Conservation (phyloP, 2,888 invertebrate species). For the Drosophila macrospina region DNA sequence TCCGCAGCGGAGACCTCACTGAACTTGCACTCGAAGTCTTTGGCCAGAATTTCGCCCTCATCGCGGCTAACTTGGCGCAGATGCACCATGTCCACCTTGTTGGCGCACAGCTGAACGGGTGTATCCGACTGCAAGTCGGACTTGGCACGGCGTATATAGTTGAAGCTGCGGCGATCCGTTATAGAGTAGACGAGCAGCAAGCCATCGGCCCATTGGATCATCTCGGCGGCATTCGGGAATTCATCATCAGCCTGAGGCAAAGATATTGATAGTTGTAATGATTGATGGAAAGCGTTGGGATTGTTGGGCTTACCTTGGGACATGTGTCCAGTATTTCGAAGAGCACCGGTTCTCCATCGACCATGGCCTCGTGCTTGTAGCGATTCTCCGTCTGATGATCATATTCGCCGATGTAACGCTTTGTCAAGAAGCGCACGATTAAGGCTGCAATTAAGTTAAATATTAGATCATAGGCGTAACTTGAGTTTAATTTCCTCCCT, state of each 20-base stretch:
- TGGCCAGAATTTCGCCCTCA: constrained; percentile 94
- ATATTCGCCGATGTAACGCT: constrained; percentile 97
- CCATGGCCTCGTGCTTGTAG: constrained; percentile 95
- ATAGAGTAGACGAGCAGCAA: constrained; percentile 95
- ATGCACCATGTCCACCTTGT: constrained; percentile 96
- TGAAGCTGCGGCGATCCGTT: constrained; percentile 93
- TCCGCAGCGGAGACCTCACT: constrained; percentile 95
- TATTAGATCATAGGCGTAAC: constrained; percentile 18
- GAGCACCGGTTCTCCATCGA: constrained; percentile 94
- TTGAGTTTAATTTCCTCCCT: constrained; percentile 48
- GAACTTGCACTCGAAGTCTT: constrained; percentile 95
- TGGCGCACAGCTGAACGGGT: constrained; percentile 94
- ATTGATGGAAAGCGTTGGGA: background rate
- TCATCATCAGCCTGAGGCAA: constrained; percentile 89
- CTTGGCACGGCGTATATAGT: constrained; percentile 91
- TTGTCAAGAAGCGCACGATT: constrained; percentile 96
- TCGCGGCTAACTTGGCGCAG: constrained; percentile 94
- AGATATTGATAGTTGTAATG: background rate
- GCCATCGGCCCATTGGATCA: constrained; percentile 96
- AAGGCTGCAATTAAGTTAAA: constrained; percentile 88
- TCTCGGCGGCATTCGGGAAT: constrained; percentile 89
- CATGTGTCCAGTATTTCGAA: constrained; percentile 97
- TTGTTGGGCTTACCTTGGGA: constrained; percentile 85
- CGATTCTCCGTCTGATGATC: constrained; percentile 97
- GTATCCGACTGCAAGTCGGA: constrained; percentile 89